These are phyloP conservation scores for Cyphomyrus plagiostoma DNA, from an alignment of 2,113 vertebrate species.

Conservation along the genomic window DNA sequence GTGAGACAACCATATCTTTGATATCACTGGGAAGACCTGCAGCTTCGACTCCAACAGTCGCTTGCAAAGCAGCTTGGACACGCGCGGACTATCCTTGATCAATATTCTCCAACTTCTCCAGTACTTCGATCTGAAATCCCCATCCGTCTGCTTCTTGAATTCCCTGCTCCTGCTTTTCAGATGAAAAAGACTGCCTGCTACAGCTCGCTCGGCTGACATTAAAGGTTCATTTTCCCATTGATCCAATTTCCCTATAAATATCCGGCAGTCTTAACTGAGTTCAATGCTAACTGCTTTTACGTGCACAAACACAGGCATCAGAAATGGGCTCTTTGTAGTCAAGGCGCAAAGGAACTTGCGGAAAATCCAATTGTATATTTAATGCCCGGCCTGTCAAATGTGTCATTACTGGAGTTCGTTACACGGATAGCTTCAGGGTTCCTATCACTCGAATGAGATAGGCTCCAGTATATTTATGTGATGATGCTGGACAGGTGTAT, in stretches of 20 bases:
- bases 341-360: neutral
- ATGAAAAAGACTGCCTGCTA: neutral
- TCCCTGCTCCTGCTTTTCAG: neutral
- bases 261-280: neutral
- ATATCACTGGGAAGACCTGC: neutral
- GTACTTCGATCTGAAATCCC: neutral
- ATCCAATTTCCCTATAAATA: neutral
- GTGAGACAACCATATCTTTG: neutral
- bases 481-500: conserved; percentile 10
- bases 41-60: neutral
- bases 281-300: conserved; percentile 10
- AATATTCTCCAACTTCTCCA: neutral
- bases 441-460: neutral
- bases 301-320: neutral
- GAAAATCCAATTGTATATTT: conserved; percentile 7
- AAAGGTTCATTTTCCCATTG: neutral
- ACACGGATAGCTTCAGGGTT: neutral
- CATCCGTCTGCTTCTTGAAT: neutral
- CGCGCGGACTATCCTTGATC: neutral
- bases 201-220: neutral
- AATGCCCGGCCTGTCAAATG: neutral
- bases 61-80: neutral
- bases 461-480: neutral
- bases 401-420: neutral
- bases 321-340: neutral